Evolutionary conservation across 2,113 vertebrate genomes (phyloP).

Genomic region (Acinonyx jubatus): DNA sequence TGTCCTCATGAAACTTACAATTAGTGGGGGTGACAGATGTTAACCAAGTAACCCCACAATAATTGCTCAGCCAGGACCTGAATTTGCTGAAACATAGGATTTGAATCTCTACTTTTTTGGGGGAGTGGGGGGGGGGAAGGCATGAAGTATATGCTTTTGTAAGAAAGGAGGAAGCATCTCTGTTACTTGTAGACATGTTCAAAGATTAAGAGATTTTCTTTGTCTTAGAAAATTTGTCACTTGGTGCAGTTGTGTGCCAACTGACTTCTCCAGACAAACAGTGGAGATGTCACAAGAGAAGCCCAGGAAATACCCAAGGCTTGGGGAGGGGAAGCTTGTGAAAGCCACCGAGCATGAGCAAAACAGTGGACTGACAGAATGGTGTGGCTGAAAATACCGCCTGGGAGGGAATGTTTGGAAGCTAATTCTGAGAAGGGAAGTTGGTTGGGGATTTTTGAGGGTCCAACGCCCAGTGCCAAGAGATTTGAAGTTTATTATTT

Average conservation of each 20-base stretch:
- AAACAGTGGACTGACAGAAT: not conserved
- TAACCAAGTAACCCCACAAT: not conserved
- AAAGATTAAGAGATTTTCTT: not conserved
- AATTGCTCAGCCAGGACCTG: not conserved
- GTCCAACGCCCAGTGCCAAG: not conserved
- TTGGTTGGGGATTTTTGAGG: not conserved
- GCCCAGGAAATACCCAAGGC: not conserved
- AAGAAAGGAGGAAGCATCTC: not conserved
- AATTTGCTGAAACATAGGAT: not conserved
- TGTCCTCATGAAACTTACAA: not conserved
- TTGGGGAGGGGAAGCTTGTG: not conserved
- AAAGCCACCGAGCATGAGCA: not conserved
- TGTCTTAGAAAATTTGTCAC: not conserved
- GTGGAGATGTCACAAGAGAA: not conserved
- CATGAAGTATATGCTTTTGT: not conserved
- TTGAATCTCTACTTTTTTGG: not conserved
- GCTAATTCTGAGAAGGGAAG: not conserved
- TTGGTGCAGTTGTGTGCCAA: not conserved
- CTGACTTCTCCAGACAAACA: not conserved
- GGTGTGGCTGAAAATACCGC: not conserved
- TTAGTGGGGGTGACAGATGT: not conserved
- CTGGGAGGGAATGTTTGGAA: not conserved
- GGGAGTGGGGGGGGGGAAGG: not conserved
- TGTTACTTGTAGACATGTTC: not conserved
- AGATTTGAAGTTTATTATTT: constrained; percentile 8